A percentile compares a stretch with the other conserved stretches of the same genome.
Conservation (phyloP, 2,888 invertebrate species). For the Cerastoderma edule region DNA sequence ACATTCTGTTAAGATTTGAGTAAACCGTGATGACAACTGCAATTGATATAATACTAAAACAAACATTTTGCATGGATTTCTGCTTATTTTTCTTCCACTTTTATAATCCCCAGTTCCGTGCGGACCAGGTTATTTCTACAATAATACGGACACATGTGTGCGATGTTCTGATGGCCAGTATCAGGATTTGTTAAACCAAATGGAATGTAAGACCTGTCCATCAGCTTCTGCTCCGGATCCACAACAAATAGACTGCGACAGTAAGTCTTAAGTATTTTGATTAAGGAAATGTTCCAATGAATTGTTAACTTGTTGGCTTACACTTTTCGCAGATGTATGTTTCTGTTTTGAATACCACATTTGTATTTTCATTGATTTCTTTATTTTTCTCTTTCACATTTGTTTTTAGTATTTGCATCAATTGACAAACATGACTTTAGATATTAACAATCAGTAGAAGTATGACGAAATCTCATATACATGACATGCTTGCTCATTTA, state of each 20-base stretch:
- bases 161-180: neutral
- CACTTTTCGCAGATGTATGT: neutral
- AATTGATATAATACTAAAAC: too few species aligned
- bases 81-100: too few species aligned
- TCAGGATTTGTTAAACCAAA: slow-evolving; percentile 1
- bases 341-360: neutral
- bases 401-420: too few species aligned
- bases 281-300: neutral
- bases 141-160: neutral
- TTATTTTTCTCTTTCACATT: too few species aligned
- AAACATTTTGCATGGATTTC: too few species aligned
- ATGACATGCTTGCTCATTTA: too few species aligned
- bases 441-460: too few species aligned
- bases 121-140: slow-evolving; percentile 1
- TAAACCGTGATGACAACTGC: too few species aligned
- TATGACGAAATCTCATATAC: too few species aligned
- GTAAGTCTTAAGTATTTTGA: neutral
- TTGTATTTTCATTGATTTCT: too few species aligned
- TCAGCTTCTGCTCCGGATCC: slow-evolving; percentile 7
- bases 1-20: too few species aligned
- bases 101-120: slow-evolving; percentile 17
- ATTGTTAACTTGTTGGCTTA: neutral
- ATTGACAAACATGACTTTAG: too few species aligned
- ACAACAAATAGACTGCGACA: slow-evolving; percentile 11
- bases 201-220: slow-evolving; percentile 5